phyloP scores from a whole-genome alignment of 2,113 vertebrate species.

The Stictonetta naevosa region DNA sequence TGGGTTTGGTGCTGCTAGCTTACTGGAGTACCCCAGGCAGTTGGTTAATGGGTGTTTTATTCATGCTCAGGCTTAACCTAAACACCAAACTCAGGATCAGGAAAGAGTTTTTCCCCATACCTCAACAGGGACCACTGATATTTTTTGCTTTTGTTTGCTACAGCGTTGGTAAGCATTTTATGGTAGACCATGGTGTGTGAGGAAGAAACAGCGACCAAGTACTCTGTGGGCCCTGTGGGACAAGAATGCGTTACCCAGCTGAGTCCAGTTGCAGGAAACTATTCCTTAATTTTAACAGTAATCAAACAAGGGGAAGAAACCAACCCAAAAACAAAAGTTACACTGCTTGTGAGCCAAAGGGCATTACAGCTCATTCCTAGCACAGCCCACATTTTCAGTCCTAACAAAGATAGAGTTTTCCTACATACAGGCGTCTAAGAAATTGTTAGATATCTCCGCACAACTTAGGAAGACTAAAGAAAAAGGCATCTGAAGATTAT shows the following conservation, averaged over 20 bases:
- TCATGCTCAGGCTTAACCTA: not conserved
- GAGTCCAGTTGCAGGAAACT: not conserved
- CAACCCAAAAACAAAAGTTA: not conserved
- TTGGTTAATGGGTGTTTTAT: not conserved
- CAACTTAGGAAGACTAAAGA: not conserved
- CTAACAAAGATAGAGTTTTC: not conserved
- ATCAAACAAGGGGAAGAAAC: not conserved
- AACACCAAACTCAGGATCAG: not conserved
- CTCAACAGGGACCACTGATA: not conserved
- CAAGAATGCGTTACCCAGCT: not conserved
- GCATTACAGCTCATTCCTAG: not conserved
- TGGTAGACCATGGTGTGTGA: not conserved
- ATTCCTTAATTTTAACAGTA: not conserved
- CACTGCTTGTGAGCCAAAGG: not conserved
- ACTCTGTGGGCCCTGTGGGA: not conserved
- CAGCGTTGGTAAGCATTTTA: not conserved
- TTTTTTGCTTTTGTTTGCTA: not conserved
- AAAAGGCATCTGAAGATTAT: not conserved
- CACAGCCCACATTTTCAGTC: not conserved
- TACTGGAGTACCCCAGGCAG: not conserved
- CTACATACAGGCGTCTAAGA: not conserved
- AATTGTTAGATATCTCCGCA: not conserved
- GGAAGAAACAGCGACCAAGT: not conserved
- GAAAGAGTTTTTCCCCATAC: not conserved
- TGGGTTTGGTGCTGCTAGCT: not conserved